These are phyloP conservation scores for Euclidia mi DNA, from an alignment of 2,888 invertebrate genomes.

Conservation along the genomic window DNA sequence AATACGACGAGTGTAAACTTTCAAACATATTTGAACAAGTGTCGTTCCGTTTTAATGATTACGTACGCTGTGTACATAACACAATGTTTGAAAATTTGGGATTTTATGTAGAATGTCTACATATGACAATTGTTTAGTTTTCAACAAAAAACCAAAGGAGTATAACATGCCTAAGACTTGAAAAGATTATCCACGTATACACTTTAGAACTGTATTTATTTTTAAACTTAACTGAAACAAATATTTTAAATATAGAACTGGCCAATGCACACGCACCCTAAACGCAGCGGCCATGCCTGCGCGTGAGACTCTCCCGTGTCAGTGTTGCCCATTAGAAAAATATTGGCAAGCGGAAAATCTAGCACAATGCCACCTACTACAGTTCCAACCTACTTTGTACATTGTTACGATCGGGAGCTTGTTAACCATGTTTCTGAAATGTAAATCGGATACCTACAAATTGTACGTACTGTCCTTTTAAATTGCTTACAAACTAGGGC, in stretches of 20 bases:
- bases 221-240: too few relatives aligned
- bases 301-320: background rate
- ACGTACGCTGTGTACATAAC: too few relatives aligned
- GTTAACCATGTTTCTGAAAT: conserved; percentile 20
- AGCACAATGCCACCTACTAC: conserved; percentile 28
- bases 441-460: conserved; percentile 23
- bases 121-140: too few relatives aligned
- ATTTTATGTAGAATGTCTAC: too few relatives aligned
- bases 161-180: too few relatives aligned
- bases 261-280: background rate
- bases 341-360: conserved; percentile 43
- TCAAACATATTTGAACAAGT: conserved; percentile 9
- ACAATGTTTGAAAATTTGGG: too few relatives aligned
- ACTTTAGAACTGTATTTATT: too few relatives aligned
- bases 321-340: conserved; percentile 42
- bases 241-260: too few relatives aligned
- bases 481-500: background rate
- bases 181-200: too few relatives aligned
- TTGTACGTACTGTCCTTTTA: conserved; percentile 1
- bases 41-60: conserved; percentile 1
- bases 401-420: conserved; percentile 18
- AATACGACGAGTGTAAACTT: background rate
- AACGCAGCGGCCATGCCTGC: background rate
- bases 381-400: background rate
- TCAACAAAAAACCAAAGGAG: too few relatives aligned